Base-by-base conservation (phyloP, 2,797 vertebrate genomes). In the Caiman crocodilus region DNA sequence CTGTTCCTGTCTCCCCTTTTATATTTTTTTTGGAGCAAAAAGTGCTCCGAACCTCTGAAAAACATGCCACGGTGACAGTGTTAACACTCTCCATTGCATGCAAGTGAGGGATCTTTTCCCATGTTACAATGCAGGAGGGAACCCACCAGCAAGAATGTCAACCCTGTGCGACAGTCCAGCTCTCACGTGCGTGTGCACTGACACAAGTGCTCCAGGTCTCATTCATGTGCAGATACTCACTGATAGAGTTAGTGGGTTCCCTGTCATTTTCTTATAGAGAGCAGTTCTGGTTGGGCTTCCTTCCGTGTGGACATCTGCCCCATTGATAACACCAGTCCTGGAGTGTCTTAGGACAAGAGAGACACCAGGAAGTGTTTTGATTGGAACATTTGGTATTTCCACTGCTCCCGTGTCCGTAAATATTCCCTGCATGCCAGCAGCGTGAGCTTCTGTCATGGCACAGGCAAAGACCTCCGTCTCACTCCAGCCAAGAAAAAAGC, bases 301-400 rank as follows among this genome's bases (percentile, higher is more conserved):
- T 95, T 96, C 94, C 96, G 95, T 91, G 85, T 88, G 85, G 95
- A 95, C 96, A 96, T 96, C 95, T 96, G 91, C 85, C 88, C 81
- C 85, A 88, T 95, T 86, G 95, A 96, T 97, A 96, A 90, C 56
- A 95, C 96, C 96, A 93, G 95, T 93, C 93, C 94, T 94, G 95
- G 74, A 95, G 94, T 95, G 92, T 42, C 96, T 91, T 96, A 94
- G 96, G 94, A 83, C 78, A 32, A 76, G 79, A 90, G 86, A 76
- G 74, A 17, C 26, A 65, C n/a, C 86, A 69, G 35, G 90, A 92
- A 91, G 69, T 55, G 17, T 3, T 56, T 83, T 91, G 4, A 71
- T 7, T 64, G n/a, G 64, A 80, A 77, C 14, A 74, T 11, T 32
- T 85, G 84, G 58, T 90, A 18, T 15, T 92, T 35, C 61, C 5